phyloP scores from a whole-genome alignment of 2,888 invertebrate species.

The Euproctis similis region DNA sequence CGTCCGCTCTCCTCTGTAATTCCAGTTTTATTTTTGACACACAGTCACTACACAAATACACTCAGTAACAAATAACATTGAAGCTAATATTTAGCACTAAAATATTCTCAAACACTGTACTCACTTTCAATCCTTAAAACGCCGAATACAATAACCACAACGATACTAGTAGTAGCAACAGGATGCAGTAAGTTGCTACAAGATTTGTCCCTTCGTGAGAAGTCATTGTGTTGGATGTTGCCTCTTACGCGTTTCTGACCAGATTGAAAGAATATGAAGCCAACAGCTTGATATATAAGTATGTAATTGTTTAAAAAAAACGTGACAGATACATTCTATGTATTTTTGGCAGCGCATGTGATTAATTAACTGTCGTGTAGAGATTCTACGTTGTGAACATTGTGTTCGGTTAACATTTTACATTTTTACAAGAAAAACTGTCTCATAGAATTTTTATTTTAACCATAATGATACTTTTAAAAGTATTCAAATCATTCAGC shows the following conservation, averaged over 20 bases:
- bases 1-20: no score
- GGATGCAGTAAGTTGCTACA: constrained; percentile 80
- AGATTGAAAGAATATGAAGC: constrained; percentile 43
- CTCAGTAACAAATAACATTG: constrained; percentile 17
- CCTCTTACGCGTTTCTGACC: constrained; percentile 35
- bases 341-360: constrained; percentile 37
- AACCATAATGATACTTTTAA: no score
- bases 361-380: constrained; percentile 50
- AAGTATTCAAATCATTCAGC: no score
- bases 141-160: constrained; percentile 81
- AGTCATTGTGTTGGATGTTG: constrained; percentile 41
- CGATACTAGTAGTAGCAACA: constrained; percentile 77
- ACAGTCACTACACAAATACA: constrained; percentile 13
- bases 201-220: constrained; percentile 77
- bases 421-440: constrained; percentile 17
- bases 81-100: constrained; percentile 3
- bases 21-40: constrained; percentile 24
- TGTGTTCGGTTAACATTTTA: constrained; percentile 11
- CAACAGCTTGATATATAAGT: constrained; percentile 41
- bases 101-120: constrained; percentile 20
- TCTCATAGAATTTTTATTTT: constrained; percentile 9
- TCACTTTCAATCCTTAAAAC: constrained; percentile 48
- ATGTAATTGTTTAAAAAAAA: constrained; percentile 36
- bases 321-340: constrained; percentile 42
- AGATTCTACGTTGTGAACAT: constrained; percentile 18